Evolutionary conservation across 2,888 invertebrate species (phyloP).

Genomic region (Penaeus monodon): DNA sequence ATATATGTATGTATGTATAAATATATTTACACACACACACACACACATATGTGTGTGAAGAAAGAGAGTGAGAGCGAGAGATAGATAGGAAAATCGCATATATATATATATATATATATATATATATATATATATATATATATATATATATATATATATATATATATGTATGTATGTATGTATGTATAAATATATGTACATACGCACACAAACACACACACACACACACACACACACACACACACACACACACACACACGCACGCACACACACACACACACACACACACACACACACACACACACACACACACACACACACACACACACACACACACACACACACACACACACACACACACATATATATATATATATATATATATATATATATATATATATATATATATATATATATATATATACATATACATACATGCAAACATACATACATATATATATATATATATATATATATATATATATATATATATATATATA

Average conservation of each 20-base stretch:
- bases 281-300: no score
- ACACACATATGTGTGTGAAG: background rate
- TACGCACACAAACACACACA: no score
- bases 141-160: slow-evolving; percentile 14
- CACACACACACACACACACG: no score
- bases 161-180: background rate
- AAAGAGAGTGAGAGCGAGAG: no score
- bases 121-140: background rate
- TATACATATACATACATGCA: background rate
- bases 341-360: slow-evolving; percentile 13
- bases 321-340: slow-evolving; percentile 16
- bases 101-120: background rate
- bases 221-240: no score
- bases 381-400: background rate
- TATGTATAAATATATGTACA: background rate
- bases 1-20: no score
- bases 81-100: no score
- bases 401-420: background rate
- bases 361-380: background rate
- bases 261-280: no score
- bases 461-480: no score
- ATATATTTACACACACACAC: background rate
- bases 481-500: background rate
- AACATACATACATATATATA: background rate
- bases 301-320: no score